Conservation (phyloP, 2,888 invertebrate genomes). For the Melieria omissa region DNA sequence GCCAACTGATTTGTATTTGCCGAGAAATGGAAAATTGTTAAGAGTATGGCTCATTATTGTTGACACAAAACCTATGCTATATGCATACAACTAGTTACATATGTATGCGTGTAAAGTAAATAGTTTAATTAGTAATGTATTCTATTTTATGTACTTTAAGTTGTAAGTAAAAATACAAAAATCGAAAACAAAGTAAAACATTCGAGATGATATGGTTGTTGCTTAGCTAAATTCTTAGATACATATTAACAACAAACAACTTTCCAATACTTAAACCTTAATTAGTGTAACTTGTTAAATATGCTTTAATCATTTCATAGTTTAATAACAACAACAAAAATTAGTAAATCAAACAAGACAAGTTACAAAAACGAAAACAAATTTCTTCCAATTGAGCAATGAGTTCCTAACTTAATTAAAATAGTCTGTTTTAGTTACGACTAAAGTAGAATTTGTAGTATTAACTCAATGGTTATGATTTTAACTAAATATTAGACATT, state of each 20-base stretch:
- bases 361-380: not conserved
- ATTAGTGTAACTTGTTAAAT: not conserved
- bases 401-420: too few species aligned
- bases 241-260: not conserved
- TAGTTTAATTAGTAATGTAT: not conserved
- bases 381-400: not conserved
- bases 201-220: slow-evolving; percentile 21
- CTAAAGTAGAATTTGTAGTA: too few species aligned
- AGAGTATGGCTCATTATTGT: slow-evolving; percentile 20
- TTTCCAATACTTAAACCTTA: not conserved
- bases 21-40: slow-evolving; percentile 31
- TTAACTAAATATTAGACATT: too few species aligned
- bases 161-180: too few species aligned
- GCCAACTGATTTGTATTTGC: not conserved
- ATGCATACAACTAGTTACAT: not conserved
- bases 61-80: not conserved
- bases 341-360: not conserved
- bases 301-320: too few species aligned
- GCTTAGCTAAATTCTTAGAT: not conserved
- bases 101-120: slow-evolving; percentile 10
- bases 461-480: too few species aligned
- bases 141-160: too few species aligned
- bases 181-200: too few species aligned
- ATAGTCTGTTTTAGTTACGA: too few species aligned
- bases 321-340: too few species aligned